Conservation (phyloP, 2,113 vertebrate species). For the Pavo muticus region DNA sequence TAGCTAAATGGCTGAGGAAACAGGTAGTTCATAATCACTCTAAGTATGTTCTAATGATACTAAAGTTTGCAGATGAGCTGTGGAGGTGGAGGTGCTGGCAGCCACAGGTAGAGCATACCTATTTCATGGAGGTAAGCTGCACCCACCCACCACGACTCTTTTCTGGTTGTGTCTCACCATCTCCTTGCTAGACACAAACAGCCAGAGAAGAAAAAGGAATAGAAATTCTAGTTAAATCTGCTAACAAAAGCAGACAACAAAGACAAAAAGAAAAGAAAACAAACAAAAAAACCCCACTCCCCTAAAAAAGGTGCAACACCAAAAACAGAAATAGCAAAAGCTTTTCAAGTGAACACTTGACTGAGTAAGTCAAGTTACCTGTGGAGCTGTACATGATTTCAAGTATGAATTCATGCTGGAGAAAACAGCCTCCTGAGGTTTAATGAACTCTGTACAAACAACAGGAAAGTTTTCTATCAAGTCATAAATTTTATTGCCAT, state of each 20-base stretch:
- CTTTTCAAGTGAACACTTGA: not conserved
- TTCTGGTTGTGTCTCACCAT: not conserved
- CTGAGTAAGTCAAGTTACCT: not conserved
- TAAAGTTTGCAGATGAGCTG: not conserved
- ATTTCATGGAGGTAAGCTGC: not conserved
- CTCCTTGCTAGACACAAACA: not conserved
- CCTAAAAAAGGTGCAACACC: not conserved
- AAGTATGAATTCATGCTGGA: not conserved
- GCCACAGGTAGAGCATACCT: not conserved
- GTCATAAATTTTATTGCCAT: not conserved
- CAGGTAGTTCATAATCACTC: no score
- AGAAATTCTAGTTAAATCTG: not conserved
- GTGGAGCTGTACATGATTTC: not conserved
- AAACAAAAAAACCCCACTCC: not conserved
- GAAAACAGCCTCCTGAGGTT: not conserved
- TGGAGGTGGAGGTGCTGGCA: not conserved
- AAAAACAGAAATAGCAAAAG: not conserved
- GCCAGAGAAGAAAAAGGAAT: not conserved
- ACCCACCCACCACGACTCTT: no score
- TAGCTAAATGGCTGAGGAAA: not conserved
- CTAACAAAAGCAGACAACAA: not conserved
- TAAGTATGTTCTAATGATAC: not conserved
- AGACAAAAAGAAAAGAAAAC: not conserved
- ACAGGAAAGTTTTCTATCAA: not conserved
- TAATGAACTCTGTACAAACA: not conserved